phyloP scores from a whole-genome alignment of 1,140 invertebrate species.

The Diabrotica virgifera region DNA sequence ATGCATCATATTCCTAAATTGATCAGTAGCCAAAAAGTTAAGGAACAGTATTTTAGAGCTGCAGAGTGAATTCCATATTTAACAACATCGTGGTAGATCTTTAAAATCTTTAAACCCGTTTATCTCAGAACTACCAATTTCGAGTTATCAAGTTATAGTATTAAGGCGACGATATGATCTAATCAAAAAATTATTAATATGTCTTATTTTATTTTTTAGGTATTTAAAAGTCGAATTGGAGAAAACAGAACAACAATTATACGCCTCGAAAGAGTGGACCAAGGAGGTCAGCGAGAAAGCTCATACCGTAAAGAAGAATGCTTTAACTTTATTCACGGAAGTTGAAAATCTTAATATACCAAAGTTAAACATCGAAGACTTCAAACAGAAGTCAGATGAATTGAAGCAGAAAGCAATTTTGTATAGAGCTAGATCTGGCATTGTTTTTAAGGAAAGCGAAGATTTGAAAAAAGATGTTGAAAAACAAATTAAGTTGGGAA shows the following conservation, averaged over 20 bases:
- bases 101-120: too few species aligned
- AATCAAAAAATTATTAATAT: too few species aligned
- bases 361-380: conserved; percentile 64
- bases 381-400: conserved; percentile 64
- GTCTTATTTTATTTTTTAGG: conserved; percentile 43
- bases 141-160: too few species aligned
- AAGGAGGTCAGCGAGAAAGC: conserved; percentile 70
- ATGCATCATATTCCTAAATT: too few species aligned
- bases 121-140: too few species aligned
- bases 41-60: too few species aligned
- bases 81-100: too few species aligned
- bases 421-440: conserved; percentile 47
- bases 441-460: conserved; percentile 48
- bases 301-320: conserved; percentile 72
- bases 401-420: conserved; percentile 54
- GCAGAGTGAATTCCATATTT: too few species aligned
- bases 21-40: too few species aligned
- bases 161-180: too few species aligned
- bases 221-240: conserved; percentile 56
- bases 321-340: conserved; percentile 71
- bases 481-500: conserved; percentile 53
- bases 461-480: conserved; percentile 61
- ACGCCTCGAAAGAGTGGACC: conserved; percentile 65
- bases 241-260: conserved; percentile 63
- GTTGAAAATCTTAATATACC: conserved; percentile 74